Conservation (phyloP, 2,797 vertebrate genomes). For the Meriones psammophilus region DNA sequence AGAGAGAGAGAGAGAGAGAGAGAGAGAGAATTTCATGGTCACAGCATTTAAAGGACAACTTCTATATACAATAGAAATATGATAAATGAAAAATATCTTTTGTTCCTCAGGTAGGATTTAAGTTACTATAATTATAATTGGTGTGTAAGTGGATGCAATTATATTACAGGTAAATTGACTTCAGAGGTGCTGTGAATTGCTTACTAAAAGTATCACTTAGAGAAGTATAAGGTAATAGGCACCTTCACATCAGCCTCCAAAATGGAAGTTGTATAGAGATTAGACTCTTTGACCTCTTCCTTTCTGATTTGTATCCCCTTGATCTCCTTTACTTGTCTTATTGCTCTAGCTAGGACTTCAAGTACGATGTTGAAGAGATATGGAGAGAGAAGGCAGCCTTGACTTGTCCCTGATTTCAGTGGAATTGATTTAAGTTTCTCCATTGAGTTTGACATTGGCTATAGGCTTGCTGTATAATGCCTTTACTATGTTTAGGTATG, state of each 20-base stretch:
- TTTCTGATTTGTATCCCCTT: too few species aligned
- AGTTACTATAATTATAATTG: constrained; percentile 64
- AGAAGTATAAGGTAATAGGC: constrained; percentile 4
- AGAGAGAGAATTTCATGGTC: background rate
- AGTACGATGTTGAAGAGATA: too few species aligned
- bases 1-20: too few species aligned
- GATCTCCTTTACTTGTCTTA: too few species aligned
- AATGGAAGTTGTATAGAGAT: constrained; percentile 15
- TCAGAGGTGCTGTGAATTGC: constrained; percentile 45
- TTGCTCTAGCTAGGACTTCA: too few species aligned
- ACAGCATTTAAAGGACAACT: constrained; percentile 39
- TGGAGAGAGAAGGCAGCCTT: too few species aligned
- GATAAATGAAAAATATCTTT: constrained; percentile 53
- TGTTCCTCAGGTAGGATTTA: constrained; percentile 68
- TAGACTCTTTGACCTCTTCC: background rate
- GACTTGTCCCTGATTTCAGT: too few species aligned
- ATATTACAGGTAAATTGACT: constrained; percentile 13
- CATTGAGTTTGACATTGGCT: too few species aligned
- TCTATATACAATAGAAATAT: background rate
- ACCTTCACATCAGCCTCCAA: constrained; percentile 46
- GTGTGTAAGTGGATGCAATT: constrained; percentile 54
- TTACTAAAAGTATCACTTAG: constrained; percentile 48
- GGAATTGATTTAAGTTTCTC: too few species aligned
- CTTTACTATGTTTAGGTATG: too few species aligned
- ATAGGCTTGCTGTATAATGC: too few species aligned